Base-by-base conservation (phyloP, 1,140 invertebrate genomes). In the Rhyacophila brunnea region DNA sequence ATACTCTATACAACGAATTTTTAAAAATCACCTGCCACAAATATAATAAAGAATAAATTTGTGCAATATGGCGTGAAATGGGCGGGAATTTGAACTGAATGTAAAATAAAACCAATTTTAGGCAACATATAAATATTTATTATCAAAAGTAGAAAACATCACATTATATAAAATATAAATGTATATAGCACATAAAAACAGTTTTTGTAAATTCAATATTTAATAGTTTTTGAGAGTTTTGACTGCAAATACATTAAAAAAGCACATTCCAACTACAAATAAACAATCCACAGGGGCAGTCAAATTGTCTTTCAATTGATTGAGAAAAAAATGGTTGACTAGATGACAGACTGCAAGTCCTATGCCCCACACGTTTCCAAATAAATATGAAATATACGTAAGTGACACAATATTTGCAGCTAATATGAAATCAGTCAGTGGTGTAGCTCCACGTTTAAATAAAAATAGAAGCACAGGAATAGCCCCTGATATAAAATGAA, bases 221-320 rank as follows among this genome's bases (percentile, higher is more conserved):
- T 36, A 60, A 23, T 58, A 64, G 44, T 64, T 60, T 38, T 61
- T 65, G 43, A 65, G 49, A 34, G 63, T 55, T 58, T 65, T 65
- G 11, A 61, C 40, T 46, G 63, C 58, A 51, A 65, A 65, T n/a
- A 61, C 50, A 51, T 61, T 65, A 55, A 65, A 65, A 51, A 65
- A 65, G 49, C 58, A 65, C 63, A 65, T 65, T 46, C 63, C 63
- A 45, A 65, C 47, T 43, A 61, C 63, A 45, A 61, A 65, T 40
- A 65, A 55, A 58, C 58, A 65, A 46, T 65, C 58, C 42, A 60
- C 49, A 9, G 63, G 63, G 10, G 63, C 58, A 11, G 44, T 54
- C 19, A 65, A 50, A 55, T 45, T 58, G 49, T 65, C 63, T 40
- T 58, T 56, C 15, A 65, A 40, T 40, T 54, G 58, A 55, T 65